Percentiles rank a stretch among this genome's conserved stretches.
Conservation (phyloP, 1,140 invertebrate species). For the Drosophila funebris region DNA sequence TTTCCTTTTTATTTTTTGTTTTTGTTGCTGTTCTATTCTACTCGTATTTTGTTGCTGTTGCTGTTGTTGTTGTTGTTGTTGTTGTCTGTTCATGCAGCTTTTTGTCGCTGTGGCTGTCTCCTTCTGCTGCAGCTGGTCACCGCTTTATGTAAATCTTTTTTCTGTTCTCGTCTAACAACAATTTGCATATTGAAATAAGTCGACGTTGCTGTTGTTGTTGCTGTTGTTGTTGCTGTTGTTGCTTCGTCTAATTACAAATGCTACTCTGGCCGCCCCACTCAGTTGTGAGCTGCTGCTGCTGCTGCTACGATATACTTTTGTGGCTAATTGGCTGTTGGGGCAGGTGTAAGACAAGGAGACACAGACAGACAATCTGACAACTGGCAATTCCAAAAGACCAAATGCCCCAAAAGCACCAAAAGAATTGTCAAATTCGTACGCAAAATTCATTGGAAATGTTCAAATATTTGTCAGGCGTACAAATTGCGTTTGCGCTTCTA, state of each 20-base stretch:
- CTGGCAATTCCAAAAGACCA: conserved; percentile 40
- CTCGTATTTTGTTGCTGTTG: conserved; percentile 20
- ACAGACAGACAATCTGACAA: conserved; percentile 1
- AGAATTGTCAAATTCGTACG: conserved; percentile 45
- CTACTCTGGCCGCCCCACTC: conserved; percentile 23
- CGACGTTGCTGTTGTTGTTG: conserved; percentile 15
- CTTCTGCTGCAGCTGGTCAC: conserved; percentile 30
- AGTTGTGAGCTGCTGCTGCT: conserved; percentile 22
- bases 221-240: conserved; percentile 30
- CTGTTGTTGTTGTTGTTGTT: conserved; percentile 20
- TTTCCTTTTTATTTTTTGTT: conserved; percentile 55
- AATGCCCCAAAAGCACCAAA: background rate
- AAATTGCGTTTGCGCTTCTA: conserved; percentile 58
- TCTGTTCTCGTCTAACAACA: conserved; percentile 40
- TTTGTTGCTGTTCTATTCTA: conserved; percentile 44
- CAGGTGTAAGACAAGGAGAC: conserved; percentile 42
- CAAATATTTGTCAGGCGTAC: conserved; percentile 54
- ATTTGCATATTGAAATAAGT: conserved; percentile 59
- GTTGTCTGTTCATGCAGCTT: too few species aligned
- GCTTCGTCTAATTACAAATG: conserved; percentile 51
- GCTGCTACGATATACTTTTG: conserved; percentile 45
- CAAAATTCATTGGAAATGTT: conserved; percentile 54
- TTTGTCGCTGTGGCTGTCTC: conserved; percentile 38
- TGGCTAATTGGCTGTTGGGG: conserved; percentile 49
- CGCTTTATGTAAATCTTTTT: conserved; percentile 39